phyloP scores from a whole-genome alignment of 2,888 invertebrate species.

The Altica lythri region DNA sequence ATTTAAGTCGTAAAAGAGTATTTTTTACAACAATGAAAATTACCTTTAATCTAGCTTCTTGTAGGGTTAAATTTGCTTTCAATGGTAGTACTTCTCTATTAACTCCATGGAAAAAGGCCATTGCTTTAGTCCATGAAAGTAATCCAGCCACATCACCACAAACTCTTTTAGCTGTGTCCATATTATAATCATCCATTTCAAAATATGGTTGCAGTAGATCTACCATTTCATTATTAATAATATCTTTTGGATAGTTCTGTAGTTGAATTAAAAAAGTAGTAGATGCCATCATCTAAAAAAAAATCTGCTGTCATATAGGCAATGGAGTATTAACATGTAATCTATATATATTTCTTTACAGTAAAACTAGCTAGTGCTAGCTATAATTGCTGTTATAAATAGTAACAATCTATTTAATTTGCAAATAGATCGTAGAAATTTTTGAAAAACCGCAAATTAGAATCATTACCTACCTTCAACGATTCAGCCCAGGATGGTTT shows the following conservation, averaged over 20 bases:
- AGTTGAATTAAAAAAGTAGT: slow-evolving; percentile 89
- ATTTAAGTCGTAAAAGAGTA: no score
- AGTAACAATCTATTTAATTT: no score
- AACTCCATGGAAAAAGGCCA: slow-evolving; percentile 94
- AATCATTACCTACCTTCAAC: slow-evolving; percentile 72
- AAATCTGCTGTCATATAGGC: no score
- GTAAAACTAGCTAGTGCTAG: no score
- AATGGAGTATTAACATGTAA: no score
- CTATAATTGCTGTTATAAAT: no score
- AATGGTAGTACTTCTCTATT: slow-evolving; percentile 95
- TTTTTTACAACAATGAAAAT: no score
- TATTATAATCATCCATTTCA: slow-evolving; percentile 94
- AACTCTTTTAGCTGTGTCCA: slow-evolving; percentile 94
- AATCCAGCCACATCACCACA: slow-evolving; percentile 95
- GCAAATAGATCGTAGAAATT: no score
- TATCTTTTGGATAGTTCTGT: slow-evolving; percentile 94
- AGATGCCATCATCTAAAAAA: slow-evolving; percentile 88
- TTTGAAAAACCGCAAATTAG: no score
- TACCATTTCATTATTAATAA: slow-evolving; percentile 96
- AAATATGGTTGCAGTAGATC: slow-evolving; percentile 91
- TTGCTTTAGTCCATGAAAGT: slow-evolving; percentile 94
- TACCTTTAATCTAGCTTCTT: slow-evolving; percentile 85
- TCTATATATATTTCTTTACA: no score
- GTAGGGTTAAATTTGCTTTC: slow-evolving; percentile 88
- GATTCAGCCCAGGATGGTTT: slow-evolving; percentile 98